These are phyloP conservation scores for Phyllotreta cruciferae DNA, from an alignment of 2,888 invertebrate genomes.

Conservation along the genomic window DNA sequence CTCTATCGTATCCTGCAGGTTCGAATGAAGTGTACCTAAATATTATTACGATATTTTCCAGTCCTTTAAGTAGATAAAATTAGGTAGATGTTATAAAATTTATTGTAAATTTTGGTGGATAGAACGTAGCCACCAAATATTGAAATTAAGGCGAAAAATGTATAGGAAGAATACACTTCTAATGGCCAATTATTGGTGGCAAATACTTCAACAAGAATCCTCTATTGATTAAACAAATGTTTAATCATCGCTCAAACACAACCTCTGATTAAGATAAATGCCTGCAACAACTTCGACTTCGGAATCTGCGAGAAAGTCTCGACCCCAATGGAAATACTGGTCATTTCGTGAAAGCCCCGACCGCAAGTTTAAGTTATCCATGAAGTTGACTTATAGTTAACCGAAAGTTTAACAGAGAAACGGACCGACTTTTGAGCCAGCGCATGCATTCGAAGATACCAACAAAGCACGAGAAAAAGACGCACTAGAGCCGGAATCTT, in stretches of 20 bases:
- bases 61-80: too few species aligned
- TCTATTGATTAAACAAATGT: background rate
- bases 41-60: too few species aligned
- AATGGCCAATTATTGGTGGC: too few species aligned
- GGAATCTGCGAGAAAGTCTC: conserved; percentile 20
- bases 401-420: conserved; percentile 7
- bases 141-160: too few species aligned
- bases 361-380: conserved; percentile 23
- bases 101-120: too few species aligned
- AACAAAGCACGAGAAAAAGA: too few species aligned
- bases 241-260: background rate
- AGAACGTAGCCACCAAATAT: too few species aligned
- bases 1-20: conserved; percentile 1
- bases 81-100: too few species aligned
- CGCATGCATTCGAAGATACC: conserved; percentile 1
- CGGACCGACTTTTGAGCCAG: conserved; percentile 4
- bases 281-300: conserved; percentile 4
- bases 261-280: conserved; percentile 10
- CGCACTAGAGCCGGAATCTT: background rate
- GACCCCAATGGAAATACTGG: conserved; percentile 19
- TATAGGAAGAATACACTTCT: too few species aligned
- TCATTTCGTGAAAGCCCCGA: conserved; percentile 20
- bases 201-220: too few species aligned
- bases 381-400: conserved; percentile 19
- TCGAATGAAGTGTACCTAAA: too few species aligned